phyloP scores from a whole-genome alignment of 2,113 vertebrate species.

The Corynorhinus townsendii region DNA sequence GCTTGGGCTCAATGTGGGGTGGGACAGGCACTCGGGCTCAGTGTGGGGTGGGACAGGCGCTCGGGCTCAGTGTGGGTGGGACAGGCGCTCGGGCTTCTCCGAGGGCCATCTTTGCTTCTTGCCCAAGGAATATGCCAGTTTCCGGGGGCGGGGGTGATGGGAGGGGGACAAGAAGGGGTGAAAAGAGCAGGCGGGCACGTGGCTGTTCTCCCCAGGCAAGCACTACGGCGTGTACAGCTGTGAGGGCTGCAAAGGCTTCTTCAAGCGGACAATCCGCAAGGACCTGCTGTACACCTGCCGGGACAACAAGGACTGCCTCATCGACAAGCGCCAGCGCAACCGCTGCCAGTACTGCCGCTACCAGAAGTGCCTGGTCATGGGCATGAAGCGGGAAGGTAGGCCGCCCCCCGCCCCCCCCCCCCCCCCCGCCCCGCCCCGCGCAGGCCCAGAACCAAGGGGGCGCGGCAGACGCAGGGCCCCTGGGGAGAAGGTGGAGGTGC shows the following conservation, averaged over 20 bases:
- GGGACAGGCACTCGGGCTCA: too few species aligned
- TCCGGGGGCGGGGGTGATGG: fast-evolving
- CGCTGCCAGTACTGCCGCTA: constrained; percentile 99
- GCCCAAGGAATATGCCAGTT: too few species aligned
- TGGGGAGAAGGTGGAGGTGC: background rate
- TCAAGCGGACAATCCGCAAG: constrained; percentile 95
- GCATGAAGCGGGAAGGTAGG: constrained; percentile 98
- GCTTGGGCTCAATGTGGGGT: too few species aligned
- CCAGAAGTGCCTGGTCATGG: constrained; percentile 98
- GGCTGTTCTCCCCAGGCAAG: constrained; percentile 83
- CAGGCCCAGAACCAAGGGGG: background rate
- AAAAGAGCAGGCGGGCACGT: too few species aligned
- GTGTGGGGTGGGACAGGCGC: too few species aligned
- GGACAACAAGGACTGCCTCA: constrained; percentile 95
- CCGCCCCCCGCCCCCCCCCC: too few species aligned
- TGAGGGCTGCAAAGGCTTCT: constrained; percentile 98
- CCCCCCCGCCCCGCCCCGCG: too few species aligned
- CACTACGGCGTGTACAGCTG: constrained; percentile 98
- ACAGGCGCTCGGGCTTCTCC: too few species aligned
- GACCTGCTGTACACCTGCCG: constrained; percentile 96
- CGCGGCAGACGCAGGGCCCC: background rate
- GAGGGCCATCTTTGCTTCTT: background rate
- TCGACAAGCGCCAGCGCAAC: constrained; percentile 97
- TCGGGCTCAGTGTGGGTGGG: too few species aligned
- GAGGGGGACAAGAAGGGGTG: too few species aligned